Conservation (phyloP, 2,888 invertebrate genomes). For the Ctena decussata region DNA sequence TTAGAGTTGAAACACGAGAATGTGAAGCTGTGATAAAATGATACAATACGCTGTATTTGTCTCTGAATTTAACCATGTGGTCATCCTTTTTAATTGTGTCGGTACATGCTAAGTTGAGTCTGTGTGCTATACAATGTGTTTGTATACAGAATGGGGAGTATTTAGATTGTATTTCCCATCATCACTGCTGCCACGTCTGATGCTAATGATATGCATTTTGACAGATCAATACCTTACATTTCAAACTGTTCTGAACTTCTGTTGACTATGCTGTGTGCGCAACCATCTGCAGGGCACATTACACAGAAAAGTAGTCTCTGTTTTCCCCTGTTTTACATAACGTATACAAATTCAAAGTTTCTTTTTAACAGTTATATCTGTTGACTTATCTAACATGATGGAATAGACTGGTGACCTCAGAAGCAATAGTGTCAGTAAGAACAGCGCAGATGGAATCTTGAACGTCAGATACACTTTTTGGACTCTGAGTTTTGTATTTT, state of each 20-base stretch:
- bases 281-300: constrained; percentile 42
- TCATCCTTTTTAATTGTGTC: constrained; percentile 58
- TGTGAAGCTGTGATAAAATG: constrained; percentile 53
- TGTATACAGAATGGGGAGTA: constrained; percentile 48
- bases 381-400: constrained; percentile 54
- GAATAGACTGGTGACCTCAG: constrained; percentile 18
- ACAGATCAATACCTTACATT: constrained; percentile 5
- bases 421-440: not conserved
- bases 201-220: constrained; percentile 42
- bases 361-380: constrained; percentile 46
- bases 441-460: not conserved
- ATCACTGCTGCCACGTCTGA: constrained; percentile 56
- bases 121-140: constrained; percentile 51
- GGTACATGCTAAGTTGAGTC: constrained; percentile 52
- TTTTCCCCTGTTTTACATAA: constrained; percentile 32
- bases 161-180: constrained; percentile 47
- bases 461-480: not conserved
- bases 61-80: constrained; percentile 48
- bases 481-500: not conserved
- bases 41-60: constrained; percentile 55
- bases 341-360: constrained; percentile 43
- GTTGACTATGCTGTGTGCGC: constrained; percentile 44
- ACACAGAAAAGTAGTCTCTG: constrained; percentile 30
- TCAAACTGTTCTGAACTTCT: not conserved
- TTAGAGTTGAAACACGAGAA: constrained; percentile 36